Base-by-base conservation (phyloP, 23 tunicate species). In the Ciona savignyi region DNA sequence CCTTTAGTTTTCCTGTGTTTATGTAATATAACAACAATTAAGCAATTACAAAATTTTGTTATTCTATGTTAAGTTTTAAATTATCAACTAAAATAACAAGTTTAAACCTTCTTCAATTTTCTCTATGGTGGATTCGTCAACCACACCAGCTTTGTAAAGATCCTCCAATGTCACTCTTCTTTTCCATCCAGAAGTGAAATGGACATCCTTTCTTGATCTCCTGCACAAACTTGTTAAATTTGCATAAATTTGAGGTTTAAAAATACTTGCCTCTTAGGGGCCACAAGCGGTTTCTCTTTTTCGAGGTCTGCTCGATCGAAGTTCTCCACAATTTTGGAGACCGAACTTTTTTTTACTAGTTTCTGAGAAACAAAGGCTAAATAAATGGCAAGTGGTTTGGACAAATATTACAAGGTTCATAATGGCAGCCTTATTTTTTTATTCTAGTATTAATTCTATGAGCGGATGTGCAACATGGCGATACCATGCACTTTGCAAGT, bases 181-280 rank as follows among this genome's bases (percentile, higher is more conserved):
- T 1, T 82, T 42, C 99, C 99, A 95, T 9, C 99, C 96, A 0
- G 99, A 88, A 2, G 80, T 83, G 67, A 95, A 95, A 4, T 48
- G 42, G 28, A 90, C 74, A 34, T 90, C 83, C 28, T 80, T 66
- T 0, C 97, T 62, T 23, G 93, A 75, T 80, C 76, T 86, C 29
- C 88, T 76, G 28, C 9, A n/a, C n/a, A n/a, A n/a, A n/a, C n/a
- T n/a, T n/a, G n/a, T n/a, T n/a, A n/a, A n/a, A n/a, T n/a, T n/a
- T n/a, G n/a, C n/a, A n/a, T n/a, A n/a, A n/a, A n/a, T n/a, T n/a
- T n/a, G n/a, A n/a, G n/a, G n/a, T n/a, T n/a, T n/a, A n/a, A n/a
- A n/a, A n/a, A n/a, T n/a, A 42, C 56, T 42, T 42, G 15, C 56
- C 56, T 42, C 56, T 42, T 42, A 6, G 56, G 56, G 11, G 56